Evolutionary conservation across 1,140 invertebrate species (phyloP), one percentile per base, ranked within the genome.

Genomic region (Danaus melanippus): DNA sequence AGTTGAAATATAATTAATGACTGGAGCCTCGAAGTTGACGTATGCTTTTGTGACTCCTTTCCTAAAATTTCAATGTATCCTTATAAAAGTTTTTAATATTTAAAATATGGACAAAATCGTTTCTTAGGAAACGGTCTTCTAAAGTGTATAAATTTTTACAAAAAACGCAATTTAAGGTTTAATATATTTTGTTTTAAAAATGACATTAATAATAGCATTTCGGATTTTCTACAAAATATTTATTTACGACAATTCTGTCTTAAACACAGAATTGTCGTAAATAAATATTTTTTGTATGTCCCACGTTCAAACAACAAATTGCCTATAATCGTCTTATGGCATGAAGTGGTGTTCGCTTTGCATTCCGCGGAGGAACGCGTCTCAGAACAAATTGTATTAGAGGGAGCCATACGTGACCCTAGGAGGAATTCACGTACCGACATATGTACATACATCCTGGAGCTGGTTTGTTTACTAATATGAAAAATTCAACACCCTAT

Each of bases 331-430:
- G 73, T 67, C 74, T 63, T 74, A 65, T 71, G 66, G 74, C 76
- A 79, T 79, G 71, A 69, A 77, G 72, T 73, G 67, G 66, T 57
- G 58, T 68, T 70, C 71, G 71, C 49, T 84, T 82, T 80, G 73
- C 74, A 84, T 84, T 80, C 77, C 68, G 67, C 67, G 74, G 53
- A 68, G 69, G 69, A 60, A 50, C 75, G 65, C 69, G 73, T 79
- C 77, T 75, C 64, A 63, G 54, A 79, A 74, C 76, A 80, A 81
- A 84, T 84, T 81, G 74, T 84, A 82, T 84, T 84, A 82, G 77
- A 77, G 67, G 76, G 69, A 66, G 66, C 67, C 71, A 66, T 77
- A 80, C 76, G 77, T 80, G 77, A 83, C 77, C 74, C 67, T 67
- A 63, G 52, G 64, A 67, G 57, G 68, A 72, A 75, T 74, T 72